These are phyloP conservation scores for Drosophila nikananu DNA, from an alignment of 1,140 invertebrate species.

Conservation along the genomic window DNA sequence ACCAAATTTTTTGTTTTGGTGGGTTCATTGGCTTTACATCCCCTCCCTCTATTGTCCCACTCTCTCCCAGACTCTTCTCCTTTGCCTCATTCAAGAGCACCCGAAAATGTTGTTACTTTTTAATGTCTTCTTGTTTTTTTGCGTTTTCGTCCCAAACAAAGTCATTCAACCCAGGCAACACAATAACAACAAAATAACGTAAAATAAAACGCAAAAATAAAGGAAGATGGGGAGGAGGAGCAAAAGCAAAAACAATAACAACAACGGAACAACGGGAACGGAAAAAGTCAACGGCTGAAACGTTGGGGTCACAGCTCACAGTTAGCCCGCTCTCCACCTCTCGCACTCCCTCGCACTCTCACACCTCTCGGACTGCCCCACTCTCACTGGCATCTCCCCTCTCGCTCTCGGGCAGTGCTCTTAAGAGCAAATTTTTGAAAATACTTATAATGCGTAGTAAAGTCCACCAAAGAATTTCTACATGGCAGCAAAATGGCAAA, in stretches of 20 bases:
- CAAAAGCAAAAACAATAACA: constrained; percentile 20
- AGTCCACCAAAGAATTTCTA: constrained; percentile 18
- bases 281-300: constrained; percentile 48
- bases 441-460: constrained; percentile 43
- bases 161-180: constrained; percentile 77
- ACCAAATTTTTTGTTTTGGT: constrained; percentile 51
- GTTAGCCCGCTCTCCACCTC: constrained; percentile 31
- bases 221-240: constrained; percentile 13
- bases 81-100: constrained; percentile 7
- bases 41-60: constrained; percentile 1
- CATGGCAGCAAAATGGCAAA: not conserved
- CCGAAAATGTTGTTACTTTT: constrained; percentile 63
- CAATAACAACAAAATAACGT: constrained; percentile 71
- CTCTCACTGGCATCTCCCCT: constrained; percentile 27
- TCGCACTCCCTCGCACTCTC: constrained; percentile 11
- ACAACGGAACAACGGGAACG: constrained; percentile 41
- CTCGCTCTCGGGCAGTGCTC: constrained; percentile 6
- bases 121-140: constrained; percentile 51
- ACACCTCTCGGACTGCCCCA: constrained; percentile 3
- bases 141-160: constrained; percentile 70
- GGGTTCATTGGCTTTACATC: constrained; percentile 71
- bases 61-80: constrained; percentile 7
- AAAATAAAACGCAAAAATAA: constrained; percentile 73
- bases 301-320: constrained; percentile 71
- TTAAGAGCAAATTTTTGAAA: constrained; percentile 31